Conservation (phyloP, 1,140 invertebrate genomes). For the Euwallacea fornicatus region DNA sequence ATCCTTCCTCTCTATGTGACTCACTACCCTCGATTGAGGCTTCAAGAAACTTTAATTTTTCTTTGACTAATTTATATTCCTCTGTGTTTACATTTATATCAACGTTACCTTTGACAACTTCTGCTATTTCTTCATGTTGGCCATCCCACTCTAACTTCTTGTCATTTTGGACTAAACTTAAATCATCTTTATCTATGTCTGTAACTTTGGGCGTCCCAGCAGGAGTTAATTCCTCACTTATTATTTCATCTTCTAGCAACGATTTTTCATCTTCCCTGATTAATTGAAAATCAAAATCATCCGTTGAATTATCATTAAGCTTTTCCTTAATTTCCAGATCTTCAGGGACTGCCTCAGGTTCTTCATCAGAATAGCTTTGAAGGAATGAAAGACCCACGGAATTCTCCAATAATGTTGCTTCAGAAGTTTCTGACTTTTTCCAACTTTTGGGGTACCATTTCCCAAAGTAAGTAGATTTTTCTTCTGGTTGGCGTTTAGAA, state of each 20-base stretch:
- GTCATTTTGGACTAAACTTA: background rate
- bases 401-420: slow-evolving; percentile 46
- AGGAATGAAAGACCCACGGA: slow-evolving; percentile 48
- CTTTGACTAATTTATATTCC: too few species aligned
- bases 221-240: background rate
- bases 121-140: background rate
- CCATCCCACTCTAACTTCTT: background rate
- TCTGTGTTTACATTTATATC: too few species aligned
- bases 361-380: slow-evolving; percentile 48
- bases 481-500: slow-evolving; percentile 13
- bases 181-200: background rate
- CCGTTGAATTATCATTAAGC: too few species aligned
- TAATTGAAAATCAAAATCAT: too few species aligned
- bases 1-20: too few species aligned
- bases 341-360: slow-evolving; percentile 33
- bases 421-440: slow-evolving; percentile 36
- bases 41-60: too few species aligned
- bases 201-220: background rate
- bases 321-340: too few species aligned
- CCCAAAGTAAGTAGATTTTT: slow-evolving; percentile 18
- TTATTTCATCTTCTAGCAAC: background rate
- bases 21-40: too few species aligned
- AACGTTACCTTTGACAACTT: background rate
- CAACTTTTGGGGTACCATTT: slow-evolving; percentile 47
- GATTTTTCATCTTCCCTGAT: background rate